These are phyloP conservation scores for Isichthys henryi DNA, from an alignment of 2,113 vertebrate species.

Conservation along the genomic window DNA sequence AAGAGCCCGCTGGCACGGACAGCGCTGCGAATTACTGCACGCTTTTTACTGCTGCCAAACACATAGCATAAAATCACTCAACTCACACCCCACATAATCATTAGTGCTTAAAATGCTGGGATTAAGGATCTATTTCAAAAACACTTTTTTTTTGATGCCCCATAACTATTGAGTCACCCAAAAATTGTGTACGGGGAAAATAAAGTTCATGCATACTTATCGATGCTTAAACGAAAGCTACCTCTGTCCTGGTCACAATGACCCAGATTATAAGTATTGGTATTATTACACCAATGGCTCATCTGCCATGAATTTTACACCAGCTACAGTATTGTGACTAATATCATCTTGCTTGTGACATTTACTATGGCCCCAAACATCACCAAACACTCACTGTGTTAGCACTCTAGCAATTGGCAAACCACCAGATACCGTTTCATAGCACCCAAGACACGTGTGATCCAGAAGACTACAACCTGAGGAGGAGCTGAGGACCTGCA, in stretches of 20 bases:
- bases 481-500: background rate
- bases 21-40: background rate
- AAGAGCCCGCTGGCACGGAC: background rate
- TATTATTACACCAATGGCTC: background rate
- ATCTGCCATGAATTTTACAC: background rate
- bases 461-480: background rate
- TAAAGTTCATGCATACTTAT: background rate
- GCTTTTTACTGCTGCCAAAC: background rate
- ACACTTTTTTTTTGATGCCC: background rate
- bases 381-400: background rate
- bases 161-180: background rate
- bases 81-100: background rate
- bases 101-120: background rate
- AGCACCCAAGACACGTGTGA: background rate
- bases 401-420: background rate
- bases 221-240: background rate
- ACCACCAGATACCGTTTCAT: background rate
- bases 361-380: background rate
- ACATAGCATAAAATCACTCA: background rate
- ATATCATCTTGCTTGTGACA: background rate
- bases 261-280: background rate
- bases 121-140: background rate
- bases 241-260: background rate
- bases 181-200: background rate
- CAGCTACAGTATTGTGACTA: background rate